Base-by-base conservation (phyloP, 2,797 vertebrate species). In the Semotilus atromaculatus region DNA sequence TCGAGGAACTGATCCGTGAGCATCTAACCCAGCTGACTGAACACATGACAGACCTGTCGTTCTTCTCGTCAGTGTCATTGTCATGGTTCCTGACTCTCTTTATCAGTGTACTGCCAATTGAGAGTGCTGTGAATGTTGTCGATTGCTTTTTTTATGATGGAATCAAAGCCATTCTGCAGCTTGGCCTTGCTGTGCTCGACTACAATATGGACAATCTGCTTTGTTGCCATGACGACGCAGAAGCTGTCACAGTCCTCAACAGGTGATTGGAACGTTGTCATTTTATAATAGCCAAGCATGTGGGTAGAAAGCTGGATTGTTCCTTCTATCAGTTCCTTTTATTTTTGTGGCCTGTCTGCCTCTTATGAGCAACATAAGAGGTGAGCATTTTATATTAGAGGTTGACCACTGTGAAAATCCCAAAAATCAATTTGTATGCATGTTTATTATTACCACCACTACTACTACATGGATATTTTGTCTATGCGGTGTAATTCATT, bases 61-160 rank as follows among this genome's bases (percentile, higher is more conserved):
- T 99, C 94, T 98, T 99, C 94, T 99, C 98, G 2, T 99, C 98
- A 0, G 96, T 99, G 90, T 99, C 98, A 80, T 92, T 99, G 87
- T 99, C 98, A 74, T 99, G 98, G 98, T 99, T 99, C 91, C 97
- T 99, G 91, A 99, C 98, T 11, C 96, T 99, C 87, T 99, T 99
- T 91, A 97, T 99, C 94, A 99, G 98, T 1, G 98, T 99, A 84
- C 92, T 99, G 81, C 98, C 98, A 86, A 97, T 99, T 86, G 97
- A 99, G 93, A 97, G 98, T 31, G 97, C 98, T 0, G 97, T 99
- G 87, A 99, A 97, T 78, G 98, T 99, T 84, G 97, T 99, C 2
- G 98, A 99, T 93, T 99, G 97, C 89, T 99, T 99, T 90, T 99
- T 99, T 95, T 98, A 97, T 38, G 97, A 99, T 38, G 98, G 97